phyloP scores from a whole-genome alignment of 1,140 invertebrate genomes.

The Macrobrachium rosenbergii region DNA sequence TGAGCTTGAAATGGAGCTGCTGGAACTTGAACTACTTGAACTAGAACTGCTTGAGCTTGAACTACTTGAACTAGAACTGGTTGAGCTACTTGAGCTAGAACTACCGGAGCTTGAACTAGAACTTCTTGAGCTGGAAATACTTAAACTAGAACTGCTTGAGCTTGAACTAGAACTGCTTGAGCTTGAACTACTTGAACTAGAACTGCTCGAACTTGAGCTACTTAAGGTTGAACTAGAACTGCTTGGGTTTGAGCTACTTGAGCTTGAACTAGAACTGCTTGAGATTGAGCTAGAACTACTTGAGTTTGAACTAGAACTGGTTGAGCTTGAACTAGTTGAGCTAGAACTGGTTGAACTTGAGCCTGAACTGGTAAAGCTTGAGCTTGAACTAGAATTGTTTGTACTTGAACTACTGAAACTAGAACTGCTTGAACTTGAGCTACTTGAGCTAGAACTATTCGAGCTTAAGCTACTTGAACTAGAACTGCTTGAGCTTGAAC shows the following conservation, averaged over 20 bases:
- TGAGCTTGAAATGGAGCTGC: neutral
- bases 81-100: constrained; percentile 2
- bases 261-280: neutral
- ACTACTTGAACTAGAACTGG: neutral
- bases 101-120: neutral
- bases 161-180: neutral
- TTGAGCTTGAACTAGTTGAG: constrained; percentile 1
- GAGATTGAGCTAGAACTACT: neutral
- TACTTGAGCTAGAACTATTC: neutral
- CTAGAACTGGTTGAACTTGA: neutral
- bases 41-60: constrained; percentile 1
- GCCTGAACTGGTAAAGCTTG: neutral
- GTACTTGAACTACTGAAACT: too few species aligned
- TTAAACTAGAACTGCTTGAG: neutral
- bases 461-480: neutral
- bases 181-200: constrained; percentile 8
- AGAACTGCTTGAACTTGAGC: constrained; percentile 13
- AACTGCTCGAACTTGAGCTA: constrained; percentile 14
- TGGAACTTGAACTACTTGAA: neutral
- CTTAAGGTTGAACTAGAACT: neutral
- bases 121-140: neutral
- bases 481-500: too few species aligned
- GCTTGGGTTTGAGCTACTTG: neutral
- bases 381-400: neutral
- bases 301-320: neutral